Evolutionary conservation across 2,888 invertebrate genomes (phyloP).

Genomic region (Anorthoa munda): DNA sequence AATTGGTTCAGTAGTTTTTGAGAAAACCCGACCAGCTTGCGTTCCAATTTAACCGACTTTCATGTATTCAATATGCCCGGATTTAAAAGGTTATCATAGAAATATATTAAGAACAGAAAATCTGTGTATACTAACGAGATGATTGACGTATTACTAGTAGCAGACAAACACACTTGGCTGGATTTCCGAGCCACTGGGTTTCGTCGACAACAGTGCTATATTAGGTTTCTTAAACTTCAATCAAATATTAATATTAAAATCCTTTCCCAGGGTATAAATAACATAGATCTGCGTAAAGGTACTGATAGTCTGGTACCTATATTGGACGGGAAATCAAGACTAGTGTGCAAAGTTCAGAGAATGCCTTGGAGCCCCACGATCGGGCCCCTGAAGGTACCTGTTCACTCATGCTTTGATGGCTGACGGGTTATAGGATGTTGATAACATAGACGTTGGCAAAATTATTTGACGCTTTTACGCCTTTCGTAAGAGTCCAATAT

Average conservation of each 20-base stretch:
- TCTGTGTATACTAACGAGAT: not conserved
- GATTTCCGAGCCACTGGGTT: slow-evolving; percentile 44
- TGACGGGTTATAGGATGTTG: too few relatives aligned
- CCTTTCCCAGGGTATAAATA: not conserved
- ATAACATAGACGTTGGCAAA: too few relatives aligned
- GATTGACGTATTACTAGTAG: slow-evolving; percentile 11
- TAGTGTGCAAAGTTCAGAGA: not conserved
- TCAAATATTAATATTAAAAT: slow-evolving; percentile 6
- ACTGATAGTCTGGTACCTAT: not conserved
- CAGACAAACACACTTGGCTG: slow-evolving; percentile 36
- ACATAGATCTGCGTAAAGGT: not conserved
- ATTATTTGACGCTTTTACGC: too few relatives aligned
- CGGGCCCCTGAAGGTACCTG: too few relatives aligned
- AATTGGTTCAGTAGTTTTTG: not conserved
- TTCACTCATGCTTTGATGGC: too few relatives aligned
- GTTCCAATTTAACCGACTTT: not conserved
- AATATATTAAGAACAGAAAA: slow-evolving; percentile 3
- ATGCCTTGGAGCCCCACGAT: too few relatives aligned
- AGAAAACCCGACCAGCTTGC: not conserved
- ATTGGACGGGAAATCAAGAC: not conserved
- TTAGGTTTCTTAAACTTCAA: slow-evolving; percentile 25
- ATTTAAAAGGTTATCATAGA: not conserved
- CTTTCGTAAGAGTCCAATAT: too few relatives aligned
- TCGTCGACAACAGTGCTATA: slow-evolving; percentile 12
- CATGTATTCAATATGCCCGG: not conserved